Conservation (phyloP, 2,888 invertebrate genomes). For the Arenicola marina region DNA sequence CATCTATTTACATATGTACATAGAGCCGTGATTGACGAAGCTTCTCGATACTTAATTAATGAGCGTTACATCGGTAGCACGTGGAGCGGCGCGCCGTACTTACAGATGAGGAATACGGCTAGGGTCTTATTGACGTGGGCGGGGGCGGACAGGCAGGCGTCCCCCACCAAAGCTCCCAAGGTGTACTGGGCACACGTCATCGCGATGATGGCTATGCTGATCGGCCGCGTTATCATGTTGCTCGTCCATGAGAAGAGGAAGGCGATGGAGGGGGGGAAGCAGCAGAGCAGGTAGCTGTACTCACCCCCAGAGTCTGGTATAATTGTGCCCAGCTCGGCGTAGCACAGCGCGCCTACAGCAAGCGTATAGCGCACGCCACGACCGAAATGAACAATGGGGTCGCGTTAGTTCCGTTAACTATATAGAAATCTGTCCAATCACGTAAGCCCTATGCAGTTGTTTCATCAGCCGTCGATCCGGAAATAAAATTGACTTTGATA, state of each 20-base stretch:
- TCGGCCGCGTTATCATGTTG: slow-evolving; percentile 52
- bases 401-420: too few relatives aligned
- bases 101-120: slow-evolving; percentile 69
- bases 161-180: slow-evolving; percentile 45
- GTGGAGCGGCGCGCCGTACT: slow-evolving; percentile 9
- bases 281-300: slow-evolving; percentile 77
- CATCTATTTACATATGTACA: too few relatives aligned
- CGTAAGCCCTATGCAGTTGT: too few relatives aligned
- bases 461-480: too few relatives aligned
- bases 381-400: too few relatives aligned
- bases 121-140: slow-evolving; percentile 24
- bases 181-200: slow-evolving; percentile 61
- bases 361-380: too few relatives aligned
- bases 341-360: slow-evolving; percentile 22
- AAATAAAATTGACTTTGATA: too few relatives aligned
- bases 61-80: too few relatives aligned
- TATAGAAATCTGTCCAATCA: too few relatives aligned
- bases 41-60: too few relatives aligned
- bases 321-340: slow-evolving; percentile 77
- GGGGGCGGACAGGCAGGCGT: slow-evolving; percentile 32
- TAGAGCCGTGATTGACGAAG: too few relatives aligned
- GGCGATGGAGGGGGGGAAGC: slow-evolving; percentile 62
- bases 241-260: slow-evolving; percentile 72
- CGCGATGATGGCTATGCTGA: slow-evolving; percentile 60
- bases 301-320: slow-evolving; percentile 79